phyloP scores from a whole-genome alignment of 2,797 vertebrate species.

The Coilia nasus region DNA sequence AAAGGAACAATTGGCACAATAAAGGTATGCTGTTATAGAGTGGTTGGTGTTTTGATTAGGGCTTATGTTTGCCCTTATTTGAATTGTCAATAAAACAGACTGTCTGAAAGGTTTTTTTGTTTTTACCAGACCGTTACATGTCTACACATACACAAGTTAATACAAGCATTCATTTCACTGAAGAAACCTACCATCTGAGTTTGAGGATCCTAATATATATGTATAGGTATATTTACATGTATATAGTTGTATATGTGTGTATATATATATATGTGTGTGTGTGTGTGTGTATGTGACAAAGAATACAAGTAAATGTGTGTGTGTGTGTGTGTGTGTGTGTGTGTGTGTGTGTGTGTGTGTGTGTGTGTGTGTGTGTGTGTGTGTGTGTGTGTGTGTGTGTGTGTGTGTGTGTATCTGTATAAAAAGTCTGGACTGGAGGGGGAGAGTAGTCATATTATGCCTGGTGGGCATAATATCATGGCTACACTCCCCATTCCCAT shows the following conservation, averaged over 20 bases:
- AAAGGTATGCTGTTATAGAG: neutral
- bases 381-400: neutral
- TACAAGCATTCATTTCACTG: neutral
- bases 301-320: neutral
- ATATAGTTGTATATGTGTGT: neutral
- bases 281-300: neutral
- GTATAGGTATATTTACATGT: neutral
- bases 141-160: neutral
- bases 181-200: neutral
- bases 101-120: neutral
- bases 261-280: neutral
- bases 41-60: neutral
- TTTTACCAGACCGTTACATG: neutral
- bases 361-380: neutral
- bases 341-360: neutral
- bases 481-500: too few relatives aligned
- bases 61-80: neutral
- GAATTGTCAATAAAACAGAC: neutral
- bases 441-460: too few relatives aligned
- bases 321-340: too few relatives aligned
- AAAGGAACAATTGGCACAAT: neutral
- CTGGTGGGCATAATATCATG: too few relatives aligned
- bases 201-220: neutral
- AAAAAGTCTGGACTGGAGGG: too few relatives aligned
- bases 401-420: too few relatives aligned